phyloP scores from a whole-genome alignment of 2,797 vertebrate genomes.

The Orientallactaga sibirica region DNA sequence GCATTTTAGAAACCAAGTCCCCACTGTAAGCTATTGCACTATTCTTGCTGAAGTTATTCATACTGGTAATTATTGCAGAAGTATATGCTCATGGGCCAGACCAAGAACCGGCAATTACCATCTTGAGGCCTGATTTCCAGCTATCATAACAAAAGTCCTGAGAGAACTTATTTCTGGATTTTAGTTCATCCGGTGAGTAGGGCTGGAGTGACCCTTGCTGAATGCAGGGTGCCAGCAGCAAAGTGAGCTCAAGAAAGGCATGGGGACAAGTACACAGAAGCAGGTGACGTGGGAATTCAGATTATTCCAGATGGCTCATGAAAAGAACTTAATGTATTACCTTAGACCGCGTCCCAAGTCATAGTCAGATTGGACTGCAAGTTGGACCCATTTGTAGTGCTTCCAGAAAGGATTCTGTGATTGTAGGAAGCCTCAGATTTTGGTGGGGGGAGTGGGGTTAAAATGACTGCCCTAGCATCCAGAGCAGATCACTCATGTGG shows the following conservation, averaged over 20 bases:
- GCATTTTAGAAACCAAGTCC: background rate
- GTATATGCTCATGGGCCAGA: background rate
- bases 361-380: background rate
- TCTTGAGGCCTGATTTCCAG: background rate
- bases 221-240: background rate
- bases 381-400: background rate
- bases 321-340: conserved; percentile 11
- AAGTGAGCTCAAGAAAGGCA: background rate
- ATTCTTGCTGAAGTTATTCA: conserved; percentile 13
- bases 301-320: conserved; percentile 41
- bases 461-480: background rate
- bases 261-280: conserved; percentile 11
- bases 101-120: background rate
- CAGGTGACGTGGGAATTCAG: conserved; percentile 45
- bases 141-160: background rate
- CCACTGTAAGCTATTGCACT: background rate
- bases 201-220: background rate
- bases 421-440: conserved; percentile 39
- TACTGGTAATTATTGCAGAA: conserved; percentile 3
- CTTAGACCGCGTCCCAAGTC: background rate
- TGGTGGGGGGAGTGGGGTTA: background rate
- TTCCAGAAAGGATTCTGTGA: conserved; percentile 56
- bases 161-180: conserved; percentile 33
- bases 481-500: background rate
- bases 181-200: conserved; percentile 17